Conservation (phyloP, 2,113 vertebrate genomes). For the Athene cunicularia region DNA sequence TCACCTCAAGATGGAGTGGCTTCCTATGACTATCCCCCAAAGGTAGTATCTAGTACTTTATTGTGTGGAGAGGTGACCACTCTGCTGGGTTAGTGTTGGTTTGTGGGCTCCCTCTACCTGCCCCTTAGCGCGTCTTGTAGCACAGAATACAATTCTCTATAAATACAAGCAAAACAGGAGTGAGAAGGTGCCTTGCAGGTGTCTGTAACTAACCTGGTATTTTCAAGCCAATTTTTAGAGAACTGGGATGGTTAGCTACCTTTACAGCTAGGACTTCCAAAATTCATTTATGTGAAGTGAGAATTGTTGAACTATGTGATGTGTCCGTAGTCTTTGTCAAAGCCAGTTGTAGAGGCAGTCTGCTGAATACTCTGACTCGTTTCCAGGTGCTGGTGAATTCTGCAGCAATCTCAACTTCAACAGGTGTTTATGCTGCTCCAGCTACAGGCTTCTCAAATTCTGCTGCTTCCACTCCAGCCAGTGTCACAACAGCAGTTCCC, state of each 20-base stretch:
- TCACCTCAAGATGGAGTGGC: slow-evolving; percentile 78
- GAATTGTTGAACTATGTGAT: not conserved
- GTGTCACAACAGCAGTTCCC: slow-evolving; percentile 70
- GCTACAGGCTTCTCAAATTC: slow-evolving; percentile 79
- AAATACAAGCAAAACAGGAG: not conserved
- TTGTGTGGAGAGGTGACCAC: not conserved
- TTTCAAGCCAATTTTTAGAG: not conserved
- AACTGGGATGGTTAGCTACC: not conserved
- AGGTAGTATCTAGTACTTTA: slow-evolving; percentile 71
- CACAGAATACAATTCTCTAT: not conserved
- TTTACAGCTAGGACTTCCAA: not conserved
- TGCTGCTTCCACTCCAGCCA: slow-evolving; percentile 72
- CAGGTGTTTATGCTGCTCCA: slow-evolving; percentile 75
- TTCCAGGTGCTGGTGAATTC: slow-evolving; percentile 85
- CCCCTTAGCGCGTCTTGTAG: not conserved
- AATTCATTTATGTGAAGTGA: not conserved
- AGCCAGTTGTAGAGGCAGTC: not conserved
- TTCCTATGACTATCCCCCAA: slow-evolving; percentile 84
- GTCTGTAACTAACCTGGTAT: not conserved
- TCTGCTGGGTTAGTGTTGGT: not conserved
- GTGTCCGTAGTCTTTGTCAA: not conserved
- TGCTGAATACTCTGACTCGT: not conserved
- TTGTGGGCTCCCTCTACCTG: not conserved
- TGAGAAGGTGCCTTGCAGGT: not conserved
- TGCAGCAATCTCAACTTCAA: slow-evolving; percentile 75